phyloP scores from a whole-genome alignment of 2,797 vertebrate species.

The Melanotaenia parkinsoni region DNA sequence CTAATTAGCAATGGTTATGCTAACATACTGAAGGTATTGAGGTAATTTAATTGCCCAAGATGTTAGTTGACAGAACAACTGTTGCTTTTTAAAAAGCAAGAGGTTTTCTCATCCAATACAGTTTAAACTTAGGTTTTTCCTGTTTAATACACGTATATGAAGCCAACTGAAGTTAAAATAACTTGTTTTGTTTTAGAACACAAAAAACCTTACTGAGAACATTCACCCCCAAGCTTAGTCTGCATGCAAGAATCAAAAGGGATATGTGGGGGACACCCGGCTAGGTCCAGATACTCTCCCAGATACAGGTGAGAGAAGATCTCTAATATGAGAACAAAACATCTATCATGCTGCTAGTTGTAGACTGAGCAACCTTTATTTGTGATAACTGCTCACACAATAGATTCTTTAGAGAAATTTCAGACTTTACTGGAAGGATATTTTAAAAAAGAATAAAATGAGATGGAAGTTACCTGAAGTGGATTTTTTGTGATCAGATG shows the following conservation, averaged over 20 bases:
- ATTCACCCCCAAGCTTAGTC: not conserved
- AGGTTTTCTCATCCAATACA: too few species aligned
- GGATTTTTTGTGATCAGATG: not conserved
- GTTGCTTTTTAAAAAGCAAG: too few species aligned
- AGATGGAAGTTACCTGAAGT: not conserved
- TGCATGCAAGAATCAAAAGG: too few species aligned
- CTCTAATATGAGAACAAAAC: not conserved
- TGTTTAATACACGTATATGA: not conserved
- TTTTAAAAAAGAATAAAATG: not conserved
- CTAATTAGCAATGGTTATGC: not conserved
- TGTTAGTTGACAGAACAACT: too few species aligned
- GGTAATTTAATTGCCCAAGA: too few species aligned
- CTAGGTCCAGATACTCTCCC: not conserved
- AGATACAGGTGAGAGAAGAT: not conserved
- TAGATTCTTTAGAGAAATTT: not conserved
- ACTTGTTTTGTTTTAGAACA: not conserved
- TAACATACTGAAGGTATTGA: too few species aligned
- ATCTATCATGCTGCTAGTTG: not conserved
- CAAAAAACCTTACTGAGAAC: not conserved
- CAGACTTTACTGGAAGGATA: not conserved
- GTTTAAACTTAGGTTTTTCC: not conserved
- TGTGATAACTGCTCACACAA: too few species aligned
- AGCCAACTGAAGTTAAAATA: not conserved
- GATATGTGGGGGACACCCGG: not conserved
- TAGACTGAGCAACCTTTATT: too few species aligned